Percentiles rank a stretch among this genome's conserved stretches.
Evolutionary conservation across 2,113 vertebrate genomes (phyloP).

Genomic region (Mormyrus lacerda): DNA sequence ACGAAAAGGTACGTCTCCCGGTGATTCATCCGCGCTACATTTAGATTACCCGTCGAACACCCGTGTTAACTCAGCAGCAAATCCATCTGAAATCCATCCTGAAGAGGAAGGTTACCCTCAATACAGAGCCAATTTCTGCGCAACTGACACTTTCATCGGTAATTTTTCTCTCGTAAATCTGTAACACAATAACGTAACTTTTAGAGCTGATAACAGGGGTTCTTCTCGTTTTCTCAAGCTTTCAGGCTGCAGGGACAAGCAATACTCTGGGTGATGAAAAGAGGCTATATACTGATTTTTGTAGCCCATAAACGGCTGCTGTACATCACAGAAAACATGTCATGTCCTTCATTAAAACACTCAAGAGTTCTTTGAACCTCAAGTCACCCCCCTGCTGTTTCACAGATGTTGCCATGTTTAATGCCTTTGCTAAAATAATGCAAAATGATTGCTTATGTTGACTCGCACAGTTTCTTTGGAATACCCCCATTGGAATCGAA

Average conservation of each 20-base stretch:
- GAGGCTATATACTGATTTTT: background rate
- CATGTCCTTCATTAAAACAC: background rate
- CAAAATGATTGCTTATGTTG: background rate
- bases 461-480: background rate
- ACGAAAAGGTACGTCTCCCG: constrained; percentile 70
- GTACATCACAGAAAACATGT: background rate
- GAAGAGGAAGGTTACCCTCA: background rate
- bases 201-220: background rate
- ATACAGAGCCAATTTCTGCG: background rate
- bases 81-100: background rate
- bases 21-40: background rate
- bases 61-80: background rate
- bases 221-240: background rate
- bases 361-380: too few relatives aligned
- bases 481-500: background rate
- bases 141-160: background rate
- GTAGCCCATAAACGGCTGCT: background rate
- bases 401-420: background rate
- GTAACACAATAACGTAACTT: background rate
- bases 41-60: background rate
- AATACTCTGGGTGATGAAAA: background rate
- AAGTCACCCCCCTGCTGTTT: background rate
- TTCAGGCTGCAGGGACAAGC: background rate
- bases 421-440: background rate
- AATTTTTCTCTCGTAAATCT: background rate